These are phyloP conservation scores for Rallus limicola DNA, from an alignment of 2,113 vertebrate genomes.

Conservation along the genomic window DNA sequence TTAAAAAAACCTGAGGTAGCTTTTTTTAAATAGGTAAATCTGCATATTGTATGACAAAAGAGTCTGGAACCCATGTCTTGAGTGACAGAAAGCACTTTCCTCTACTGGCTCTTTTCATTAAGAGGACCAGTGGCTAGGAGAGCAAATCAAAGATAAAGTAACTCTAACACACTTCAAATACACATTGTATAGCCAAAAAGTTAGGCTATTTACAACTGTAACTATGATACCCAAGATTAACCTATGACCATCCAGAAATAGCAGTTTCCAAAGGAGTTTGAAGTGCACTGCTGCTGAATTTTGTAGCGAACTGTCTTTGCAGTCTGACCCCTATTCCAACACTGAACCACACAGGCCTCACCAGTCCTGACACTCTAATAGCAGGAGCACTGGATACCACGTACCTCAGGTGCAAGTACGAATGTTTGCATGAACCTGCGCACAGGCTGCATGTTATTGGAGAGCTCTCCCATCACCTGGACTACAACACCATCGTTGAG, in stretches of 20 bases:
- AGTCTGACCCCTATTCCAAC: background rate
- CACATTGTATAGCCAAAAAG: background rate
- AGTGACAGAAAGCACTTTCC: background rate
- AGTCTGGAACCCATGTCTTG: background rate
- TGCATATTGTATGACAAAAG: background rate
- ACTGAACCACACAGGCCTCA: background rate
- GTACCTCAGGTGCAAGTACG: conserved; percentile 94
- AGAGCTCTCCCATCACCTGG: conserved; percentile 97
- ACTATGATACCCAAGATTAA: background rate
- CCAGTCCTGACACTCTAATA: rapidly evolving
- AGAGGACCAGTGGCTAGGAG: background rate
- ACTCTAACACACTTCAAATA: background rate
- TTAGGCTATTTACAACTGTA: background rate
- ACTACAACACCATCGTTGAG: conserved; percentile 96
- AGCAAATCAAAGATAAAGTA: background rate
- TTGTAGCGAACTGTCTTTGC: background rate
- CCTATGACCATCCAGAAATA: rapidly evolving
- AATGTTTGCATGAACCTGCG: conserved; percentile 98
- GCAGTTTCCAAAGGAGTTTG: background rate
- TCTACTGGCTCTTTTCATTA: background rate
- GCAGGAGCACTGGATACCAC: background rate
- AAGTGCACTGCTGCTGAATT: background rate
- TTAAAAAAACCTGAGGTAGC: too few relatives aligned
- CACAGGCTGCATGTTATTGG: conserved; percentile 97
- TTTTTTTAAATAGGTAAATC: background rate